Conservation (phyloP, 1,140 invertebrate species). For the Drosophila serrata region DNA sequence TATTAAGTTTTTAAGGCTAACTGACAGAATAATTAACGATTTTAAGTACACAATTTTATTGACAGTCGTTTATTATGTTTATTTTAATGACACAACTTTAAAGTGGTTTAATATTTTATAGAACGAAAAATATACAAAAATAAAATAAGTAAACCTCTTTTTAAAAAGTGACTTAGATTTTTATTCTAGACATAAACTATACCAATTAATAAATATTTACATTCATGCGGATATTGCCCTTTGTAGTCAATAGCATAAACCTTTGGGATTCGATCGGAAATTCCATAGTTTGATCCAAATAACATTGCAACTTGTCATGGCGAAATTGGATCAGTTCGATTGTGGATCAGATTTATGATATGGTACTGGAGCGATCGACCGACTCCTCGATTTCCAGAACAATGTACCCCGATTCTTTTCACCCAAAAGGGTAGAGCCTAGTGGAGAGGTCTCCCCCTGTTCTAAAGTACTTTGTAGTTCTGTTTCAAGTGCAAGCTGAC, state of each 20-base stretch:
- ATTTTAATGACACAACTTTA: neutral
- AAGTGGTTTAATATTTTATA: neutral
- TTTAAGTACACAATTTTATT: neutral
- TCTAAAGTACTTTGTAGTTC: conserved; percentile 6
- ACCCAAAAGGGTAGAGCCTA: conserved; percentile 1
- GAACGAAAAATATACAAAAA: neutral
- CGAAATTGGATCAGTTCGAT: conserved; percentile 12
- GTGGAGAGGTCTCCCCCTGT: neutral
- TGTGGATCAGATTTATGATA: neutral
- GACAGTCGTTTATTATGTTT: neutral
- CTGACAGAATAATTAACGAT: neutral
- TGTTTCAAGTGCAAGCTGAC: conserved; percentile 48
- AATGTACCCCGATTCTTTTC: conserved; percentile 21
- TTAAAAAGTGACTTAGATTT: too few relatives aligned
- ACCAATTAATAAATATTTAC: conserved; percentile 3
- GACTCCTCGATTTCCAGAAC: conserved; percentile 25
- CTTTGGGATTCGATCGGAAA: neutral
- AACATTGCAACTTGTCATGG: neutral
- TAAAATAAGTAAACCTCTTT: neutral
- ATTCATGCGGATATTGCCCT: neutral
- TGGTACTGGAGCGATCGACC: neutral
- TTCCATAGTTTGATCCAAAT: conserved; percentile 22
- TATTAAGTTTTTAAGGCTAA: too few relatives aligned
- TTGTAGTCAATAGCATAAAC: neutral
- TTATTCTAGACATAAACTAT: neutral